Conservation (phyloP, 2,113 vertebrate genomes). For the Zosterops hypoxanthus region DNA sequence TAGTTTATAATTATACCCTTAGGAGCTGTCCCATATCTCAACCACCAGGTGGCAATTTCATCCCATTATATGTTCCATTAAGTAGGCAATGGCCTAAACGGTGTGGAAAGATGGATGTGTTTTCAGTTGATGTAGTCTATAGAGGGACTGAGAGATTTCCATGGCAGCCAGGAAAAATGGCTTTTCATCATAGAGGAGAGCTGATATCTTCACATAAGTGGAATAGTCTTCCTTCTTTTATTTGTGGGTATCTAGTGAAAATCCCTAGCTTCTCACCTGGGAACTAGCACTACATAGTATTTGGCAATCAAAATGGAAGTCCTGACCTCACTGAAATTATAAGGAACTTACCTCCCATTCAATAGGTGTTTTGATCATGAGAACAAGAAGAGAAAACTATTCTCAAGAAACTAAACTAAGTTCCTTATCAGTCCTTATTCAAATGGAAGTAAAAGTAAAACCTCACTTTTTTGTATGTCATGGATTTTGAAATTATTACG, state of each 20-base stretch:
- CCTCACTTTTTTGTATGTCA: neutral
- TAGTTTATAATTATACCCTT: constrained; percentile 66
- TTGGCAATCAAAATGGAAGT: neutral
- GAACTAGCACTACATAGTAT: neutral
- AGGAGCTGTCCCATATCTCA: constrained; percentile 64
- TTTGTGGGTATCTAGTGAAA: neutral
- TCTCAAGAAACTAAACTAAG: neutral
- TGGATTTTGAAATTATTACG: neutral
- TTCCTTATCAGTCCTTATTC: neutral
- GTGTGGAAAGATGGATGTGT: constrained; percentile 59
- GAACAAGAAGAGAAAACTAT: neutral
- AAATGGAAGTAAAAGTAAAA: neutral
- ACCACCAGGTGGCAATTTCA: constrained; percentile 78
- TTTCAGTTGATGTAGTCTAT: constrained; percentile 22
- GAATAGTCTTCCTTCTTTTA: neutral
- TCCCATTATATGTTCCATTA: constrained; percentile 81
- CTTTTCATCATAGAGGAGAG: neutral
- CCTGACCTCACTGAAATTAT: neutral
- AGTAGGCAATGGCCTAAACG: constrained; percentile 74
- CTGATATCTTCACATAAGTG: neutral
- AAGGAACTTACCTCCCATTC: neutral
- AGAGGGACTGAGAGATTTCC: constrained; percentile 3
- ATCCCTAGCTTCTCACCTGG: neutral
- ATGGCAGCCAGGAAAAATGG: neutral
- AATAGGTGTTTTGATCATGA: neutral